Evolutionary conservation across 2,113 vertebrate genomes (phyloP), one percentile per base, ranked within the genome.

Genomic region (Tetraodon nigroviridis): DNA sequence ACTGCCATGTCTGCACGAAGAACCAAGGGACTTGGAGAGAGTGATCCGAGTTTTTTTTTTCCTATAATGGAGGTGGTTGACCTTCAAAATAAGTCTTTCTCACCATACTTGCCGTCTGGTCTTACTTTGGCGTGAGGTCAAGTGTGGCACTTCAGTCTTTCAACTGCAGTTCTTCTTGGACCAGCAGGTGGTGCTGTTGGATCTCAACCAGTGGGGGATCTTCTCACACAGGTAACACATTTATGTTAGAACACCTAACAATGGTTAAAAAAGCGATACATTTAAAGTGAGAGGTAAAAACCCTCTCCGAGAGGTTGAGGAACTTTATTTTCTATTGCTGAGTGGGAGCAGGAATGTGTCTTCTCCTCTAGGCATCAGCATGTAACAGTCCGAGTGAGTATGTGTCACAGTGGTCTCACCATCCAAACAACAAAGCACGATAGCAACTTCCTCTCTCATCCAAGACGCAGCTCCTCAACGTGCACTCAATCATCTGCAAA

Each of bases 331-430:
- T 63, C 42, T 18, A 4, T 3, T 21, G 37, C 12, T 0, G 51
- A 20, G n/a, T 47, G 22, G 16, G 24, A 42, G 22, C 67, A 54
- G 24, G 75, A 46, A 86, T 93, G 89, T 48, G 3, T 84, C 88
- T 64, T 87, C 89, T 56, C 90, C 89, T 56, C 90, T 1, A 11
- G 93, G 93, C 11, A 16, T 16, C 32, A 12, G 32, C 32, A 8
- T 37, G 32, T 37, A 37, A 37, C 32, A 1, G 10, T 10, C 32
- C 10, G 12, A 12, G 32, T 11, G 32, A 37, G 15, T 16, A 14
- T 1, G 2, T 10, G 24, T 27, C 24, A 27, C 24, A 27, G 3
- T 27, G 24, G 24, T 4, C 4, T 27, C 24, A 1, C 1, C 42
- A 44, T 4, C 42, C 17, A 17, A 44, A 44, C 13, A 14, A 44